Evolutionary conservation across 2,113 vertebrate species (phyloP).

Genomic region (Camelus dromedarius): DNA sequence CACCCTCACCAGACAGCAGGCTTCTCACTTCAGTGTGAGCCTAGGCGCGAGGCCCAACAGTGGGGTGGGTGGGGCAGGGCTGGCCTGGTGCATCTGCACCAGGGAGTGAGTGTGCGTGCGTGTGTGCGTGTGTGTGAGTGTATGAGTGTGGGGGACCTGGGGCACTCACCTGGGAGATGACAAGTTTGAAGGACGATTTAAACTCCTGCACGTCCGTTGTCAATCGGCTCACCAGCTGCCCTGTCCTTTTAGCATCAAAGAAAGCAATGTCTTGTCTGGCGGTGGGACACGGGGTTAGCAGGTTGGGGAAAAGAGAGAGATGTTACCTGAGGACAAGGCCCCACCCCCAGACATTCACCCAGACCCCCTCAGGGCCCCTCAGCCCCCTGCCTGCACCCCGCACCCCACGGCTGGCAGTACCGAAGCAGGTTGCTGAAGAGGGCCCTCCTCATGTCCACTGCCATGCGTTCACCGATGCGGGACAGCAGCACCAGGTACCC

Average conservation of each 20-base stretch:
- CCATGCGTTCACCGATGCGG: constrained; percentile 93
- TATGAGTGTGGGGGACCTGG: too few species aligned
- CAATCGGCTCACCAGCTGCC: constrained; percentile 94
- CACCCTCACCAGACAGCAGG: background rate
- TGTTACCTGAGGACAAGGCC: background rate
- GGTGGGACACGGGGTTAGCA: fast-evolving
- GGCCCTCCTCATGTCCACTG: constrained; percentile 92
- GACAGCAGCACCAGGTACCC: constrained; percentile 95
- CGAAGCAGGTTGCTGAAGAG: constrained; percentile 93
- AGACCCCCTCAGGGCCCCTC: fast-evolving
- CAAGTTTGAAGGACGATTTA: constrained; percentile 97
- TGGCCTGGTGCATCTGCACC: background rate
- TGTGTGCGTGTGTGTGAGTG: too few species aligned
- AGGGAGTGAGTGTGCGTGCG: fast-evolving
- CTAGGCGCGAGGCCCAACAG: background rate
- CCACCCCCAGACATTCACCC: fast-evolving
- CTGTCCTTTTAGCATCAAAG: constrained; percentile 95
- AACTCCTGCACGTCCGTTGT: constrained; percentile 97
- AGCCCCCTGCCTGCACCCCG: background rate
- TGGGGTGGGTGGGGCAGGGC: background rate
- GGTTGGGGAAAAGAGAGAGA: background rate
- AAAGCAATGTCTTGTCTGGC: constrained; percentile 95
- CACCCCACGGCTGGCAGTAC: constrained; percentile 79
- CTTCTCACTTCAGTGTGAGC: fast-evolving
- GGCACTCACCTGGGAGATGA: constrained; percentile 93